These are phyloP conservation scores for Phylloscopus collybita DNA, from an alignment of 2,797 vertebrate species.

Conservation along the genomic window DNA sequence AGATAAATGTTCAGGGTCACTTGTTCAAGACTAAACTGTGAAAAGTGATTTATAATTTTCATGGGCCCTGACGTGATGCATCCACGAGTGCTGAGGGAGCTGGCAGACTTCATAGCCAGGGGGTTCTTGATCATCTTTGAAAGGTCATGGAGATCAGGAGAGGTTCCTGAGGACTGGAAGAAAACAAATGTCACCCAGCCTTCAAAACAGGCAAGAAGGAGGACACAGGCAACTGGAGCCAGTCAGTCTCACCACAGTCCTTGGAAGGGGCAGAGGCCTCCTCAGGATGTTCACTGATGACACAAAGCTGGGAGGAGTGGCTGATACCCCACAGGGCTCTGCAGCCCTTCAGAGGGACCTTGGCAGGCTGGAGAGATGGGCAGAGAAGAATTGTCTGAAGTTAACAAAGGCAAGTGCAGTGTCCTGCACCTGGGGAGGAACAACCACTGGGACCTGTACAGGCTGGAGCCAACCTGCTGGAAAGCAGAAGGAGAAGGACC, in stretches of 20 bases:
- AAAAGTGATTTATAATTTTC: background rate
- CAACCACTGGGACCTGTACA: accelerated
- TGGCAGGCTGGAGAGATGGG: accelerated
- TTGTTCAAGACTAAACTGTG: background rate
- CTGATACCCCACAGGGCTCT: accelerated
- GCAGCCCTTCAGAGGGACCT: background rate
- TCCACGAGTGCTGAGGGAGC: background rate
- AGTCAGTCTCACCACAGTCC: background rate
- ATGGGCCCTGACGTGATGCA: background rate
- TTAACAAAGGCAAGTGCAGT: background rate
- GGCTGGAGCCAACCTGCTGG: background rate
- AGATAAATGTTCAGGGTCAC: background rate
- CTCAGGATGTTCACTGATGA: background rate
- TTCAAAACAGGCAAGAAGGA: background rate
- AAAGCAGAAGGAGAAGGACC: background rate
- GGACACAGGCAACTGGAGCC: background rate
- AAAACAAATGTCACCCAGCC: background rate
- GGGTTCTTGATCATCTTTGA: background rate
- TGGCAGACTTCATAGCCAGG: background rate
- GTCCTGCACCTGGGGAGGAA: background rate
- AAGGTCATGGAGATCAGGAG: background rate
- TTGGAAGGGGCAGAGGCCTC: background rate
- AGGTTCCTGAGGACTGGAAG: background rate
- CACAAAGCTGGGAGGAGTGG: background rate
- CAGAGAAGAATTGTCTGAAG: background rate